Evolutionary conservation across 2,797 vertebrate species (phyloP), one percentile per base, ranked within the genome.

Genomic region (Myripristis jacobus): DNA sequence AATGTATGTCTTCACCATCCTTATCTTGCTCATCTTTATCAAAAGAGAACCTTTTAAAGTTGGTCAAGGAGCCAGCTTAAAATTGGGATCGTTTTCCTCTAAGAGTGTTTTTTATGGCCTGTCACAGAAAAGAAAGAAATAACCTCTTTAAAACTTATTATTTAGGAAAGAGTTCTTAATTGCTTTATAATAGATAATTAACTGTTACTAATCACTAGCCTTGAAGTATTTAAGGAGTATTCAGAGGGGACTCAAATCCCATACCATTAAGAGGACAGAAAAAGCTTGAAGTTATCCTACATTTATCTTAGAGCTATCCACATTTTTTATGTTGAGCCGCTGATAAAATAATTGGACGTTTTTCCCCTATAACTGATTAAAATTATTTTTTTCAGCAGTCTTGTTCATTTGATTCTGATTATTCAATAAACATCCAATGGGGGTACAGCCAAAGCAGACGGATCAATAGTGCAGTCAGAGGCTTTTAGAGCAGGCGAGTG

Each of bases 381-480:
- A 79, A 52, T 27, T 29, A 63, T 62, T 70, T 41, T 66, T 58
- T 52, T 65, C 12, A 60, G 38, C 34, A 76, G 43, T 64, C 52
- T 41, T 73, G 60, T 79, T 80, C 56, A 75, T 84, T 83, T 84
- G 63, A 86, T 87, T 88, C 82, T 79, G 79, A 69, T 73, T 80
- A 91, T 87, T 88, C 85, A 72, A 83, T 82, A 59, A 62, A 67
- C 79, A 89, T 87, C 81, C 63, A 31, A 78, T 73, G 61, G 55
- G n/a, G 79, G 57, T 44, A 51, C 27, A 77, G 80, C 81, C 81
- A 85, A 90, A 89, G 86, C 69, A 88, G 82, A 87, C 79, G 80
- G 85, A 92, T 93, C 91, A 89, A 91, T 92, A 83, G 79, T 68
- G 60, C 56, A 88, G 87, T 84, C 87, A 82, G 75, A 91, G 76